phyloP scores from a whole-genome alignment of 2,113 vertebrate species.

The Ailuropoda melanoleuca region DNA sequence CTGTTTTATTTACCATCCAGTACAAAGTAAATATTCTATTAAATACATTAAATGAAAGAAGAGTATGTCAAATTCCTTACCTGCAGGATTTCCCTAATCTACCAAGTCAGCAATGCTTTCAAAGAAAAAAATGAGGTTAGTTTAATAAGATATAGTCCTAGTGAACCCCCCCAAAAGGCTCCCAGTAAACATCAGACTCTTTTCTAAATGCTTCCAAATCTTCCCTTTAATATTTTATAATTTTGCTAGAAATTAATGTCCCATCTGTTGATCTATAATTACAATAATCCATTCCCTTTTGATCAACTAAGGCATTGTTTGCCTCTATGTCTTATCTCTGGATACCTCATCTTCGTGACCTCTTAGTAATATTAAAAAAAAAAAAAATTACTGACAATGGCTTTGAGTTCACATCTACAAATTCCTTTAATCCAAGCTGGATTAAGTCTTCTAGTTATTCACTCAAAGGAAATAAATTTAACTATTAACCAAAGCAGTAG shows the following conservation, averaged over 20 bases:
- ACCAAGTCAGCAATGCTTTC: background rate
- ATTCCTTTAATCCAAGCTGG: background rate
- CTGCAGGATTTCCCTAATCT: background rate
- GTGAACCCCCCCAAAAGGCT: background rate
- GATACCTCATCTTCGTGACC: background rate
- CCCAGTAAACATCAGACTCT: background rate
- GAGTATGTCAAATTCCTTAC: background rate
- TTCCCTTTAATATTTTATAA: background rate
- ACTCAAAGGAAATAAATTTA: constrained; percentile 13
- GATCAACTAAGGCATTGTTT: background rate
- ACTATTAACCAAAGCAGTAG: background rate
- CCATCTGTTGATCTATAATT: background rate
- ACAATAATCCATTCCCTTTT: background rate
- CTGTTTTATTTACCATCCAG: background rate
- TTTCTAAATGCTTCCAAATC: background rate
- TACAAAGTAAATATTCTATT: background rate
- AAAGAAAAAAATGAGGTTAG: background rate
- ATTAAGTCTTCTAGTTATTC: background rate
- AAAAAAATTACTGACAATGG: background rate
- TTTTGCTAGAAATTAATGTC: background rate
- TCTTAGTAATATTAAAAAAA: background rate
- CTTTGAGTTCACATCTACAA: background rate
- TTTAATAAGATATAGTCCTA: background rate
- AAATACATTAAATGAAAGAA: background rate
- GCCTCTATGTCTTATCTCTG: background rate